Evolutionary conservation across 2,797 vertebrate genomes (phyloP).

Genomic region (Scyliorhinus canicula): DNA sequence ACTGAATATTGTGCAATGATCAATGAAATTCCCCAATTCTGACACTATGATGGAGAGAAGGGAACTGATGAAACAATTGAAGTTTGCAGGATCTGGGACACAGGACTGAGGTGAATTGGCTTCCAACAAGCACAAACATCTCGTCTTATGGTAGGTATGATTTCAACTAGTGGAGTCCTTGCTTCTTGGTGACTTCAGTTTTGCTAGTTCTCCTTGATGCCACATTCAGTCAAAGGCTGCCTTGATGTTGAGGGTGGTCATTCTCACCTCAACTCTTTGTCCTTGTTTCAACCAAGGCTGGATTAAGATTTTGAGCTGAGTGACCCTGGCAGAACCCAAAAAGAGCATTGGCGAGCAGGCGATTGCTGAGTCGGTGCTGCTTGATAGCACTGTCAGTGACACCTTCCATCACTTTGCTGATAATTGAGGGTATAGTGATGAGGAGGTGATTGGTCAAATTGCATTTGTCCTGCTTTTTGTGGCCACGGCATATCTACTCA

Average conservation of each 20-base stretch:
- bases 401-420: neutral
- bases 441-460: neutral
- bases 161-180: neutral
- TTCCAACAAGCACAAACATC: neutral
- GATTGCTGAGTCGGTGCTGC: neutral
- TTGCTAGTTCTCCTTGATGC: neutral
- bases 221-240: neutral
- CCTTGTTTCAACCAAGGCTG: too few relatives aligned
- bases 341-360: neutral
- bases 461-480: neutral
- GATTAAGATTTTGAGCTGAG: neutral
- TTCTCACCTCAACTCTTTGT: too few relatives aligned
- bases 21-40: neutral
- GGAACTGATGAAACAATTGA: neutral
- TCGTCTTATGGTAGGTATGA: neutral
- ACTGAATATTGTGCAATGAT: neutral
- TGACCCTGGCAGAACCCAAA: neutral
- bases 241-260: neutral
- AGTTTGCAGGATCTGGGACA: neutral
- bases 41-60: neutral
- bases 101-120: neutral
- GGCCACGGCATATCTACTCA: neutral
- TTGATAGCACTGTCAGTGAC: neutral
- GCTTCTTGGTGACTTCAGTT: neutral
- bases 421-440: neutral